A percentile compares a stretch with the other conserved stretches of the same genome.
phyloP scores from a whole-genome alignment of 2,113 vertebrate species.

The Phoxinus phoxinus region DNA sequence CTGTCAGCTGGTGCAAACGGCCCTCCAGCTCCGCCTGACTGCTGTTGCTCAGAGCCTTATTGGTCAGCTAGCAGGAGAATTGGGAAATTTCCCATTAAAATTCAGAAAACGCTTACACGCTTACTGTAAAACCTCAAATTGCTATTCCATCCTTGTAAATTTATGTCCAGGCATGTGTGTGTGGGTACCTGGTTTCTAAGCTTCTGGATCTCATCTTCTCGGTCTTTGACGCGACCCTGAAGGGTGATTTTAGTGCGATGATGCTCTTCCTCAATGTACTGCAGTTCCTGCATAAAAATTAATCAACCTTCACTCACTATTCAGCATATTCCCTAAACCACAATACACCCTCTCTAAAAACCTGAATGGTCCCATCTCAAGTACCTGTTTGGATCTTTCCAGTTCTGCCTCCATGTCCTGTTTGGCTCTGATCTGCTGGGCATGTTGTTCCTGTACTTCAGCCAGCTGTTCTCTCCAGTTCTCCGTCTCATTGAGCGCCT shows the following conservation, averaged over 20 bases:
- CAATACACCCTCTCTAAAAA: not conserved
- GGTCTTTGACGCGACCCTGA: constrained; percentile 92
- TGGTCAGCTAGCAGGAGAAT: constrained; percentile 83
- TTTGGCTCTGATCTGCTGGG: constrained; percentile 78
- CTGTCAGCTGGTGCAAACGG: constrained; percentile 93
- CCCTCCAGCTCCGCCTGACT: constrained; percentile 93
- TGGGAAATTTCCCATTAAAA: not conserved
- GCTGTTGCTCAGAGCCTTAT: constrained; percentile 90
- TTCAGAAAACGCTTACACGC: not conserved
- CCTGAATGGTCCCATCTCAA: not conserved
- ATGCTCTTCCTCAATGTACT: constrained; percentile 90
- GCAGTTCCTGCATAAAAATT: constrained; percentile 81
- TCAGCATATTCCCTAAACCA: not conserved
- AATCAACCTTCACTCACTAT: constrained; percentile 11
- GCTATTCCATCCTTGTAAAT: too few species aligned
- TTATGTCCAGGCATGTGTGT: not conserved
- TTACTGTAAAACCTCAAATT: not conserved
- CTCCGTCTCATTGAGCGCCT: constrained; percentile 88
- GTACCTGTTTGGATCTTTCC: constrained; percentile 91
- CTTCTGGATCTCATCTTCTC: constrained; percentile 98
- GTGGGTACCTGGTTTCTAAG: constrained; percentile 90
- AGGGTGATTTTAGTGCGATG: constrained; percentile 87
- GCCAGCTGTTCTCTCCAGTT: constrained; percentile 86
- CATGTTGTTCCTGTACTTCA: constrained; percentile 87
- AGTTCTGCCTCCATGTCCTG: constrained; percentile 90